Evolutionary conservation across 2,888 invertebrate species (phyloP), one percentile per base, ranked within the genome.

Genomic region (Oligia fasciuncula): DNA sequence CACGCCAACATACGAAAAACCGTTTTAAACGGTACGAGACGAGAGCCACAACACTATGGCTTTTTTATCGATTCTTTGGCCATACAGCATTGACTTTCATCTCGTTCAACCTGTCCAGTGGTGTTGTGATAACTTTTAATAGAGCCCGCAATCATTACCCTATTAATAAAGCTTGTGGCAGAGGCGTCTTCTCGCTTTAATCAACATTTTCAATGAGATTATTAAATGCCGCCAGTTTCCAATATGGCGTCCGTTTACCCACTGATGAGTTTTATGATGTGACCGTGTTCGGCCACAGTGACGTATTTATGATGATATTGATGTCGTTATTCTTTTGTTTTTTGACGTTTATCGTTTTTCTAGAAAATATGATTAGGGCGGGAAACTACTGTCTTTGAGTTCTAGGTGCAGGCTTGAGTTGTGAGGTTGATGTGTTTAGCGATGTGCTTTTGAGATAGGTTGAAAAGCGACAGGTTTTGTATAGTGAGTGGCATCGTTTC

Each of bases 191-290:
- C 91, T 92, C 92, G 91, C 92, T 93, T 94, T 93, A 94, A 94
- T 95, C 94, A 94, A 94, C 93, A 93, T 94, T 93, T 93, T 94
- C 93, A 94, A 94, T 94, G 93, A 93, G 93, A 93, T 94, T 93
- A 93, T 94, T 94, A 92, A 93, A 93, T 84, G 91, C 88, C 91
- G 89, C 90, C 89, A 87, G 81, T 87, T 89, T 87, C 85, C 90
- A 91, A 91, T 80, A 91, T 91, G 91, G 93, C 91, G 85, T 88
- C 83, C 62, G 85, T 85, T 78, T 80, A 77, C 68, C 84, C 83
- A 74, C 75, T 85, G 90, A 91, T 92, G 89, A 90, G 90, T 91
- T 93, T 93, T 92, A 92, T 80, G 82, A 84, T 83, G 76, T 81
- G 85, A 80, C 77, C 76, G 68, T 80, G 78, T 82, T 86, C 66